These are phyloP conservation scores for Crioceris asparagi DNA, from an alignment of 2,888 invertebrate species.

Conservation along the genomic window DNA sequence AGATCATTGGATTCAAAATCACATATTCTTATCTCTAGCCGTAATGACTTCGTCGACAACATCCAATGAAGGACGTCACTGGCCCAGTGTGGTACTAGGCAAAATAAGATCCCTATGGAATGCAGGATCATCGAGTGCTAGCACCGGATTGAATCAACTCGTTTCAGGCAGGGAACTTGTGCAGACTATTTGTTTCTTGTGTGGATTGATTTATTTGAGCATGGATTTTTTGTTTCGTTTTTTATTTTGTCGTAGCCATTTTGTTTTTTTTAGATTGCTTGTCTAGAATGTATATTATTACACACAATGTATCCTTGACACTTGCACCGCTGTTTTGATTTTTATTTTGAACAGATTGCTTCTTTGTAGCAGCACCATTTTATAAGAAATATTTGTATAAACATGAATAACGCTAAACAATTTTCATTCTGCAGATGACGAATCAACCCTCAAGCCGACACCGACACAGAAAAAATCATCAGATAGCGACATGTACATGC, in stretches of 20 bases:
- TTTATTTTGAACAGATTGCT: too few relatives aligned
- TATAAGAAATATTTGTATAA: too few relatives aligned
- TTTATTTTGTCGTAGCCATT: too few relatives aligned
- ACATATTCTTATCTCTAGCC: too few relatives aligned
- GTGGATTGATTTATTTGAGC: too few relatives aligned
- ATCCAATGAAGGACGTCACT: conserved; percentile 46
- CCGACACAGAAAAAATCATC: conserved; percentile 45
- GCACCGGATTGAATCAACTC: conserved; percentile 70
- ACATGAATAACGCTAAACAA: too few relatives aligned
- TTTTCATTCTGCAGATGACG: conserved; percentile 48
- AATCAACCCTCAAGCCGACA: conserved; percentile 55
- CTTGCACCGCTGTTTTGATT: too few relatives aligned
- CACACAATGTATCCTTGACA: too few relatives aligned
- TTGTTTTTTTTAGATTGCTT: too few relatives aligned
- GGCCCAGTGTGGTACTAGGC: conserved; percentile 73
- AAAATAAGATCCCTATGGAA: conserved; percentile 86
- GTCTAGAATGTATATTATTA: too few relatives aligned
- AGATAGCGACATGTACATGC: conserved; percentile 72
- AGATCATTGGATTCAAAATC: too few relatives aligned
- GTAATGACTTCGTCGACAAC: conserved; percentile 36
- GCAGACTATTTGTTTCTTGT: conserved; percentile 17
- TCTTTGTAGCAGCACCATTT: too few relatives aligned
- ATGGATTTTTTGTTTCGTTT: conserved; percentile 14
- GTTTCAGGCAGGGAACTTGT: conserved; percentile 50
- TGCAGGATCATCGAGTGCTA: conserved; percentile 60